phyloP scores from a whole-genome alignment of 2,888 invertebrate species.

The Nasonovia ribisnigri region DNA sequence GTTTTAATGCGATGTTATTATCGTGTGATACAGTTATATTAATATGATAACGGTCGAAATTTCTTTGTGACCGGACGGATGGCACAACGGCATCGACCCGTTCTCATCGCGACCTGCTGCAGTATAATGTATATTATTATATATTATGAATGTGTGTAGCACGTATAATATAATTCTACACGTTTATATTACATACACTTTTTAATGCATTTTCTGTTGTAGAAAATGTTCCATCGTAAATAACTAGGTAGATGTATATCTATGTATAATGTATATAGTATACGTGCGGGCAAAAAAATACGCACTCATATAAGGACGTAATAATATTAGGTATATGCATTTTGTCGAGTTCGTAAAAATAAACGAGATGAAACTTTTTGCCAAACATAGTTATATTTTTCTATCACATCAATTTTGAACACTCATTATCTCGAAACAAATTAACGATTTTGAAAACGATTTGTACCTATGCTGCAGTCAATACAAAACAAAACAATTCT shows the following conservation, averaged over 20 bases:
- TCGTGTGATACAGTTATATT: not conserved
- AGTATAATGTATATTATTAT: not conserved
- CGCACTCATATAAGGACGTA: not conserved
- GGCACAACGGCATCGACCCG: not conserved
- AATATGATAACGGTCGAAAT: not conserved
- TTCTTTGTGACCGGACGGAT: not conserved
- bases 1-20: not conserved
- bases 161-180: not conserved
- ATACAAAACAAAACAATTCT: not conserved
- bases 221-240: not conserved
- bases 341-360: not conserved
- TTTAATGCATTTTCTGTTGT: not conserved
- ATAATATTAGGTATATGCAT: not conserved
- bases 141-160: not conserved
- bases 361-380: not conserved
- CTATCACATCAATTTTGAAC: not conserved
- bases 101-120: constrained; percentile 7
- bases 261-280: not conserved
- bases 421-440: not conserved
- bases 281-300: not conserved
- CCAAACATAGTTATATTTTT: not conserved
- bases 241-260: not conserved
- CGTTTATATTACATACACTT: not conserved
- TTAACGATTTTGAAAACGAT: not conserved
- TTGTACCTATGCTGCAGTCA: not conserved